Base-by-base conservation (phyloP, 2,113 vertebrate species). In the Phocoena sinus region DNA sequence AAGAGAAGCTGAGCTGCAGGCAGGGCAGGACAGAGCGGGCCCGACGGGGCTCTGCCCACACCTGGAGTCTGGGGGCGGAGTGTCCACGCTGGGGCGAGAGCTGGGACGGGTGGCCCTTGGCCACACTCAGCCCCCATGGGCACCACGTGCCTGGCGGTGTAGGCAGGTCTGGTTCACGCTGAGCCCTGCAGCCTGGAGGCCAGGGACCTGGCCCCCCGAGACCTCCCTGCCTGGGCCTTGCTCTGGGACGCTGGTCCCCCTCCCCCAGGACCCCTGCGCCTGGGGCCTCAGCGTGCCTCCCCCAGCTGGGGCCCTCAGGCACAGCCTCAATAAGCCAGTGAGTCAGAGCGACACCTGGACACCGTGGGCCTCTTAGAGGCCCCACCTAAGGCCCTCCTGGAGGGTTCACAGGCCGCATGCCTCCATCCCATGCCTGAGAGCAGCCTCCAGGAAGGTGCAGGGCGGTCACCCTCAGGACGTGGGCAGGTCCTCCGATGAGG, bases 401-500 rank as follows among this genome's bases (percentile, higher is more conserved):
- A 50, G 38, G 21, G 8, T 0, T 0, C 3, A 5, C 21, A 21
- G 38, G 33, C 18, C 60, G 21, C 60, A 31, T 12, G n/a, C 33
- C 20, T 31, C 18, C 31, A 14, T 8, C n/a, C 63, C 1, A 5
- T 18, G 38, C 18, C 13, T 0, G 8, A 60, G 31, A 3, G 2
- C 2, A 2, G 4, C 47, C 26, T n/a, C 31, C 1, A 8, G 74
- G 65, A 68, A 60, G 10, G 36, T 9, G 25, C 63, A 25, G 68
- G 1, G 26, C 0, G 0, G 36, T 50, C 11, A 0, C 31, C 17
- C n/a, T 60, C 38, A 36, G 25, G 14, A 17, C 2, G 0, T 0
- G 17, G 36, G 21, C 3, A n/a, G 1, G 36, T n/a, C 71, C 67
- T 70, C 47, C 0, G 28, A 31, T 0, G 0, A 36, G 33, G 50